Evolutionary conservation across 2,113 vertebrate genomes (phyloP), one percentile per base, ranked within the genome.

Genomic region (Eulemur macaco): DNA sequence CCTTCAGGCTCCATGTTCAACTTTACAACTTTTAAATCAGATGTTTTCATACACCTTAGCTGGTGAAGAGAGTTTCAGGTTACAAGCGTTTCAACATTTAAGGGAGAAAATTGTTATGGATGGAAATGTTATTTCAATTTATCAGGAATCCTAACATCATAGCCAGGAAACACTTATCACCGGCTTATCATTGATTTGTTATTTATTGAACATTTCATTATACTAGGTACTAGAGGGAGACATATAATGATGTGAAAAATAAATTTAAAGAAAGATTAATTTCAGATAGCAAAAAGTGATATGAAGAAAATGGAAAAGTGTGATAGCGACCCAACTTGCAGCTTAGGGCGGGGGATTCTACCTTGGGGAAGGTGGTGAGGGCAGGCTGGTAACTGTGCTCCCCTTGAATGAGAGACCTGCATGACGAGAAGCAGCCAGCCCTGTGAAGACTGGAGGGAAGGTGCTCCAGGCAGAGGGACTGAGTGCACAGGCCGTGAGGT

Each of bases 161-260:
- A 90, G 10, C 25, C 60, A 58, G 56, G 21, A 18, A 52, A 27
- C 8, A 52, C 34, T 64, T 81, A 78, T 64, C 42, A 21, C 29
- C 31, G 25, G 52, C 45, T 96, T 69, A 85, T 58, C 78, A 17
- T 18, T 89, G 29, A 89, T 85, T 90, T 83, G 82, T 91, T 86
- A 94, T 52, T 91, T 60, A 85, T 64, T 91, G 56, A 83, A 27
- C 1, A 42, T 18, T 85, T 88, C 60, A 47, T 94, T 37, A 39
- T 58, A 37, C 27, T 20, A 23, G 42, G 68, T 71, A 50, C 52
- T 68, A 39, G 34, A 37, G 25, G 54, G 27, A 88, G 27, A 45
- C 27, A 91, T 21, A 81, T 56, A 60, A 50, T 3, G 54, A n/a
- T 31, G 6, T 42, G 29, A 74, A 58, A 45, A 45, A 27, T 50